Percentiles rank a stretch among this genome's conserved stretches.
Evolutionary conservation across 2,113 vertebrate genomes (phyloP).

Genomic region (Tupaia chinensis): DNA sequence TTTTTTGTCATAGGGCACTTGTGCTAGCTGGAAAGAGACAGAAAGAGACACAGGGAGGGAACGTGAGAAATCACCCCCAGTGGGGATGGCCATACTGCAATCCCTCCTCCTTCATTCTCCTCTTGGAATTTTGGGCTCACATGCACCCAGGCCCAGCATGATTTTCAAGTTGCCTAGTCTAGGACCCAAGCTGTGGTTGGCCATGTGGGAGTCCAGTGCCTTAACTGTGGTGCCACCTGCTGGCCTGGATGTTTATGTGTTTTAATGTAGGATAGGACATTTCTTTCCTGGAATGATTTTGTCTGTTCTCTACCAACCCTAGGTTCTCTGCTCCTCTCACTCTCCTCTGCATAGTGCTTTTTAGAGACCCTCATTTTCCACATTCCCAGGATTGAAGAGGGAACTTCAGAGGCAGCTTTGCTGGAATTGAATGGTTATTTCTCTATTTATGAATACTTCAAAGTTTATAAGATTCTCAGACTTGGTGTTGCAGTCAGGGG

Average conservation of each 20-base stretch:
- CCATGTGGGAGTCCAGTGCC: too few relatives aligned
- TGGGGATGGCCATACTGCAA: too few relatives aligned
- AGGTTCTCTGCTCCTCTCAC: neutral
- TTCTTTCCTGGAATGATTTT: neutral
- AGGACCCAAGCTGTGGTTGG: too few relatives aligned
- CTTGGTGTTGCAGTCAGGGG: neutral
- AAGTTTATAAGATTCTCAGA: neutral
- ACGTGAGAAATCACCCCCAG: too few relatives aligned
- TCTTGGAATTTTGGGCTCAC: too few relatives aligned
- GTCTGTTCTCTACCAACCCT: neutral
- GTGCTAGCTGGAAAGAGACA: too few relatives aligned
- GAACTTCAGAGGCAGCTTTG: neutral
- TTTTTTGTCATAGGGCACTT: too few relatives aligned
- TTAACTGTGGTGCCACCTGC: too few relatives aligned
- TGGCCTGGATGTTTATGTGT: neutral
- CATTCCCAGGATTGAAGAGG: neutral
- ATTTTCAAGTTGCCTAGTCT: too few relatives aligned
- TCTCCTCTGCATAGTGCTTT: neutral
- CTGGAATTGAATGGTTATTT: neutral
- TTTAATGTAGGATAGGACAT: neutral
- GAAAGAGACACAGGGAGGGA: too few relatives aligned
- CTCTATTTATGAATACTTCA: neutral
- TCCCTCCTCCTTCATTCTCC: too few relatives aligned
- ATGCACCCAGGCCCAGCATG: too few relatives aligned
- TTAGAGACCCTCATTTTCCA: neutral